Evolutionary conservation across 2,888 invertebrate genomes (phyloP), one percentile per base, ranked within the genome.

Genomic region (Omphaloscelis lunosa): DNA sequence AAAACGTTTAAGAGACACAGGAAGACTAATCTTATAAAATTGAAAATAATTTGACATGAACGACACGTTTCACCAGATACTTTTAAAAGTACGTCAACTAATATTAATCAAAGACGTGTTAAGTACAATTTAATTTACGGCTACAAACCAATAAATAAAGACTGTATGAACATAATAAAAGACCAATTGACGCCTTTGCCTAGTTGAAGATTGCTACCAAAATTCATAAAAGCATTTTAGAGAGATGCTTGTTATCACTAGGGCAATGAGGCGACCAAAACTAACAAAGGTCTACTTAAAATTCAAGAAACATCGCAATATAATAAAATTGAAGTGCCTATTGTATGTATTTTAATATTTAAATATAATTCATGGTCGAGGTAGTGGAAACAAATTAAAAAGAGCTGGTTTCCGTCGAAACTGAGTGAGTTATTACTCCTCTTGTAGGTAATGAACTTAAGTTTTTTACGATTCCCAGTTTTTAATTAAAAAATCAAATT

Each of bases 301-400:
- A 86, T 87, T 86, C 89, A 70, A 77, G 70, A 82, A 83, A 67
- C 88, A 83, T 80, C 79, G 61, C 77, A 80, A 80, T 78, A 79
- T 83, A 78, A 84, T 89, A 88, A 89, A 88, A 86, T 72, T 75
- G 75, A 86, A 89, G 74, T 80, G 77, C 75, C 88, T 79, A 87
- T 89, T 88, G 89, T 88, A 86, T 80, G 70, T 86, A 83, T 77
- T 86, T 88, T 86, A 85, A 88, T 87, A 87, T 83, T 88, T 84
- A 84, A 89, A 87, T 82, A 87, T 86, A 87, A 86, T 85, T 83
- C 82, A 84, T 76, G 65, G 76, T 67, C 79, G 75, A 72, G 66
- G 59, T 67, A 68, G 67, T 58, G 62, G 75, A 83, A 78, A 84
- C 79, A 86, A 80, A 82, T 80, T 80, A 77, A 86, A 82, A 85